phyloP scores from a whole-genome alignment of 1,140 invertebrate species.

The Anthonomus grandis region DNA sequence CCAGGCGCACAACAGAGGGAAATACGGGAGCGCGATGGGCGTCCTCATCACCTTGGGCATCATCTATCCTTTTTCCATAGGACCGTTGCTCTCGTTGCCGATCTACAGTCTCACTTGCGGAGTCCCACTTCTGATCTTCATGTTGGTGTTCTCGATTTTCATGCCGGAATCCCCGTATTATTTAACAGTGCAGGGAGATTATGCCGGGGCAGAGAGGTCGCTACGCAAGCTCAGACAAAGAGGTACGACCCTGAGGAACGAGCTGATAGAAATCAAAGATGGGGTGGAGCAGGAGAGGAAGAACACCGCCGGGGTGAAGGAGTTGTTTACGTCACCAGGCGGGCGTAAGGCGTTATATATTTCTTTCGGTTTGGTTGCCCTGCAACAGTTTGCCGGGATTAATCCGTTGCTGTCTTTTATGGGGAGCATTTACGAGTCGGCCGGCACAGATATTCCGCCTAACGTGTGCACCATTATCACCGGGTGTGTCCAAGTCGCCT shows the following conservation, averaged over 20 bases:
- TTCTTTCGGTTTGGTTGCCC: conserved; percentile 76
- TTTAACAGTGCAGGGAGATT: conserved; percentile 56
- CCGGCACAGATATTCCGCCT: conserved; percentile 57
- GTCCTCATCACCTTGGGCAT: conserved; percentile 33
- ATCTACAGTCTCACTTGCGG: conserved; percentile 52
- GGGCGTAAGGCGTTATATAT: conserved; percentile 69
- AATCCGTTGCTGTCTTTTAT: conserved; percentile 84
- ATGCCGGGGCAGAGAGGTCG: conserved; percentile 59
- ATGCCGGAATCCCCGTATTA: conserved; percentile 76
- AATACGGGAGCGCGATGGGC: conserved; percentile 33
- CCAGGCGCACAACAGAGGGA: conserved; percentile 30
- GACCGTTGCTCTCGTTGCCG: conserved; percentile 56
- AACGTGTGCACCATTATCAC: conserved; percentile 67
- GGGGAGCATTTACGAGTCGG: conserved; percentile 65
- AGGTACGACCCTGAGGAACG: conserved; percentile 45
- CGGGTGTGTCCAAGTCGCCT: conserved; percentile 72
- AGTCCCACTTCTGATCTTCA: conserved; percentile 52
- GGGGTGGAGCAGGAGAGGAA: conserved; percentile 38
- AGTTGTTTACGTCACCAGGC: conserved; percentile 35
- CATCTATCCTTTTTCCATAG: conserved; percentile 54
- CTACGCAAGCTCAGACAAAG: conserved; percentile 59
- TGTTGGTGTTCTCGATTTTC: conserved; percentile 51
- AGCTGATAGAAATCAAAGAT: conserved; percentile 23
- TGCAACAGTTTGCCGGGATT: conserved; percentile 83
- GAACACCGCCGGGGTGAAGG: conserved; percentile 21